Percentiles rank a stretch among this genome's conserved stretches.
These are phyloP conservation scores for Colius striatus DNA, from an alignment of 2,113 vertebrate genomes.

Conservation along the genomic window DNA sequence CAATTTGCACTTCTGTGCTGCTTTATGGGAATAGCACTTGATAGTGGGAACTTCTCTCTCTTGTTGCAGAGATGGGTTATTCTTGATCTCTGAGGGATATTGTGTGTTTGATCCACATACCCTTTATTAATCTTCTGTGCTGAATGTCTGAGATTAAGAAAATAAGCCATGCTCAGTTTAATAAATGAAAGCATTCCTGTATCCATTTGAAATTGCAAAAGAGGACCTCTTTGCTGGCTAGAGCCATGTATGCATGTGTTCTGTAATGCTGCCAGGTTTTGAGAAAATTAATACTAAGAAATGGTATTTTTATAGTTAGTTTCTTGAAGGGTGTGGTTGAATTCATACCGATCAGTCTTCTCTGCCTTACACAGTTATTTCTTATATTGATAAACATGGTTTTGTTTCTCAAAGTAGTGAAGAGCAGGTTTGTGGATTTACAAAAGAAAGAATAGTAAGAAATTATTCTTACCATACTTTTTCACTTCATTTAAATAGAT, in stretches of 20 bases:
- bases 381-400: neutral
- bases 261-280: slow-evolving; percentile 1
- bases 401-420: neutral
- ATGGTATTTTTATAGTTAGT: slow-evolving; percentile 9
- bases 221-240: neutral
- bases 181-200: neutral
- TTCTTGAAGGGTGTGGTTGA: slow-evolving; percentile 4
- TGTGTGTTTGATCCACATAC: neutral
- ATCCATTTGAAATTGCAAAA: neutral
- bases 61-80: neutral
- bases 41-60: neutral
- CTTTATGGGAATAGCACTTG: neutral
- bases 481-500: neutral
- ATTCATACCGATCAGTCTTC: neutral
- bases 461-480: neutral
- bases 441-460: neutral
- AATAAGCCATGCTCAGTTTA: neutral
- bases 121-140: neutral
- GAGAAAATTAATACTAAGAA: slow-evolving; percentile 12
- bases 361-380: neutral
- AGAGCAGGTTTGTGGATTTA: neutral
- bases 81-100: neutral
- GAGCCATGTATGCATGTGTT: neutral
- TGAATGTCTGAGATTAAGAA: neutral
- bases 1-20: neutral